A percentile compares a stretch with the other conserved stretches of the same genome.
Conservation (phyloP, 2,113 vertebrate genomes). For the Periophthalmodon schlosseri region DNA sequence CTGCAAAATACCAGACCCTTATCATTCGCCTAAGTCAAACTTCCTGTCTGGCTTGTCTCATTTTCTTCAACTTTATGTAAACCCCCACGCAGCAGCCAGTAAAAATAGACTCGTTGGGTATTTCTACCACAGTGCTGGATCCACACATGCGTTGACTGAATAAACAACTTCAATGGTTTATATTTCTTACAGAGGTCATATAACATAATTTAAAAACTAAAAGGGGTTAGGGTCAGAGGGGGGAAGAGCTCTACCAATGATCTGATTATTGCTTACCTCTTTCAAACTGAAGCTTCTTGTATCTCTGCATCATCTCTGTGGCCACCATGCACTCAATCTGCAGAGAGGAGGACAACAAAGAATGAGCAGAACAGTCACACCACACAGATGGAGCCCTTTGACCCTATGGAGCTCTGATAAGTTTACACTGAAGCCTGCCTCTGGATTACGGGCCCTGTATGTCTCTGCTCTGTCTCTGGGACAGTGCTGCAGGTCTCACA, state of each 20-base stretch:
- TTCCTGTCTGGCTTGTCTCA: not conserved
- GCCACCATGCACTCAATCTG: slow-evolving; percentile 98
- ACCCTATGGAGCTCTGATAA: not conserved
- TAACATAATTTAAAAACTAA: too few species aligned
- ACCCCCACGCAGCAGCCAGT: not conserved
- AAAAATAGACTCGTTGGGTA: not conserved
- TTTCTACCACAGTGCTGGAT: not conserved
- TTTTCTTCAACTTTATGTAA: not conserved
- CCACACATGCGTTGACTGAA: not conserved
- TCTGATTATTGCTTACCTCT: slow-evolving; percentile 81
- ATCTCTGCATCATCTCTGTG: slow-evolving; percentile 93
- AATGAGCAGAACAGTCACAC: slow-evolving; percentile 17
- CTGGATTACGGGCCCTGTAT: not conserved
- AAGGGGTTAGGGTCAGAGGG: too few species aligned
- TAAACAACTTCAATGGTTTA: not conserved
- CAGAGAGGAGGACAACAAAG: slow-evolving; percentile 26
- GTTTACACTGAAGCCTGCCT: not conserved
- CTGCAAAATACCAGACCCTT: not conserved
- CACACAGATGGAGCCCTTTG: not conserved
- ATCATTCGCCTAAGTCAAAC: too few species aligned
- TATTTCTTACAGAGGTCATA: too few species aligned
- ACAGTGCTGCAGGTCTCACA: not conserved
- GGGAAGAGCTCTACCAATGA: too few species aligned
- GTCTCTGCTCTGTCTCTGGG: not conserved
- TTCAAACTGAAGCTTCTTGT: slow-evolving; percentile 97